Conservation (phyloP, 2,113 vertebrate species). For the Heterotilapia buettikoferi region DNA sequence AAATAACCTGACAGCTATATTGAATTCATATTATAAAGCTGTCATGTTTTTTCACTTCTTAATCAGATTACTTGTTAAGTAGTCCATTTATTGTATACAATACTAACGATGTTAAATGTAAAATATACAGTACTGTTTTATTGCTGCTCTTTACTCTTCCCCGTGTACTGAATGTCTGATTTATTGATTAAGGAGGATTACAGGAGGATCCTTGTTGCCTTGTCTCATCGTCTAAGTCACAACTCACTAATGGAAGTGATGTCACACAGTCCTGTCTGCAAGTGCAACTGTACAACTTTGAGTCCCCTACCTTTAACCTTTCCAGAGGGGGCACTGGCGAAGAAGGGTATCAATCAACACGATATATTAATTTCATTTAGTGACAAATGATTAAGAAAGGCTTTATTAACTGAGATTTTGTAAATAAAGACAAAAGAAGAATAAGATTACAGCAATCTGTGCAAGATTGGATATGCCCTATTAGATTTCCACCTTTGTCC, state of each 20-base stretch:
- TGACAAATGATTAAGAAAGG: background rate
- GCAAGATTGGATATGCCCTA: background rate
- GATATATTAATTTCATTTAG: background rate
- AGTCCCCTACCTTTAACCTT: background rate
- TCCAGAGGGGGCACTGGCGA: background rate
- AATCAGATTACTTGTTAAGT: background rate
- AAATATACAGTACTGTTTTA: background rate
- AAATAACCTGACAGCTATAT: slow-evolving; percentile 19
- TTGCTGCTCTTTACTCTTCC: background rate
- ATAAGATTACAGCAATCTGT: background rate
- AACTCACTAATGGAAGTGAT: background rate
- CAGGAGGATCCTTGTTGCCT: background rate
- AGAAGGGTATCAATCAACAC: background rate
- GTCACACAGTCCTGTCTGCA: background rate
- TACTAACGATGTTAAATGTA: background rate
- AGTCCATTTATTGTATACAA: background rate
- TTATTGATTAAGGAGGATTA: slow-evolving; percentile 17
- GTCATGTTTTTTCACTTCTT: background rate
- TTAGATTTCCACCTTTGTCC: background rate
- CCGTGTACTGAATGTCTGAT: background rate
- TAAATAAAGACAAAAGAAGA: background rate
- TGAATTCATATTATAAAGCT: slow-evolving; percentile 16
- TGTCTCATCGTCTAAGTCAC: background rate
- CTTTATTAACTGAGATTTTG: background rate
- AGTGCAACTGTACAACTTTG: background rate